Evolutionary conservation across 2,888 invertebrate species (phyloP).

Genomic region (Nycteola revayana): DNA sequence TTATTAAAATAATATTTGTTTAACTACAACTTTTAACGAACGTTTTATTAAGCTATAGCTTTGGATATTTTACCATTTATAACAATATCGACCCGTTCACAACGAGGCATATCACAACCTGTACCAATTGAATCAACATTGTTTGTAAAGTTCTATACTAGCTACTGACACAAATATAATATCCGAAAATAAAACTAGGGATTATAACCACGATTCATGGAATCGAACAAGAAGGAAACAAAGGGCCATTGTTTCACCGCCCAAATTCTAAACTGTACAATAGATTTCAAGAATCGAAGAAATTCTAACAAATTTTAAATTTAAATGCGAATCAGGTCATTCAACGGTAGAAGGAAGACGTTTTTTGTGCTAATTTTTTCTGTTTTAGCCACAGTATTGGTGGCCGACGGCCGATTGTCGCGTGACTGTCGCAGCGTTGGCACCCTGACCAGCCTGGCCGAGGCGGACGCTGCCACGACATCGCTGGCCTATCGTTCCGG

Average conservation of each 20-base stretch:
- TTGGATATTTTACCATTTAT: slow-evolving; percentile 79
- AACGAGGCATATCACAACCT: slow-evolving; percentile 82
- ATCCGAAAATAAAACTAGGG: slow-evolving; percentile 79
- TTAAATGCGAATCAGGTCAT: slow-evolving; percentile 74
- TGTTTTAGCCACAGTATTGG: slow-evolving; percentile 41
- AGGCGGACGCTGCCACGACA: slow-evolving; percentile 49
- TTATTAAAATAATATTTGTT: slow-evolving; percentile 77
- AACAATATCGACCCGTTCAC: slow-evolving; percentile 81
- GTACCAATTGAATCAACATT: slow-evolving; percentile 82
- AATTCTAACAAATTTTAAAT: slow-evolving; percentile 74
- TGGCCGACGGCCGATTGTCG: slow-evolving; percentile 52
- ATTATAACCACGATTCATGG: slow-evolving; percentile 79
- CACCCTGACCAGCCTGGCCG: slow-evolving; percentile 33
- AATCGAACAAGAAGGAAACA: slow-evolving; percentile 78
- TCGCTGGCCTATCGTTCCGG: slow-evolving; percentile 39
- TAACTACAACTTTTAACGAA: slow-evolving; percentile 79
- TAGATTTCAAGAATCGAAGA: slow-evolving; percentile 74
- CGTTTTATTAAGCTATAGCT: slow-evolving; percentile 80
- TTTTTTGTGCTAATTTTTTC: slow-evolving; percentile 75
- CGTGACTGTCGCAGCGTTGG: slow-evolving; percentile 60
- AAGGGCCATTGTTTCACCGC: slow-evolving; percentile 68
- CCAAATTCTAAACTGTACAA: slow-evolving; percentile 77
- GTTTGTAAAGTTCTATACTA: slow-evolving; percentile 82
- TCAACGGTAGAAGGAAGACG: slow-evolving; percentile 80
- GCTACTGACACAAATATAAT: slow-evolving; percentile 79